These are phyloP conservation scores for Apamea monoglypha DNA, from an alignment of 2,888 invertebrate genomes.

Conservation along the genomic window DNA sequence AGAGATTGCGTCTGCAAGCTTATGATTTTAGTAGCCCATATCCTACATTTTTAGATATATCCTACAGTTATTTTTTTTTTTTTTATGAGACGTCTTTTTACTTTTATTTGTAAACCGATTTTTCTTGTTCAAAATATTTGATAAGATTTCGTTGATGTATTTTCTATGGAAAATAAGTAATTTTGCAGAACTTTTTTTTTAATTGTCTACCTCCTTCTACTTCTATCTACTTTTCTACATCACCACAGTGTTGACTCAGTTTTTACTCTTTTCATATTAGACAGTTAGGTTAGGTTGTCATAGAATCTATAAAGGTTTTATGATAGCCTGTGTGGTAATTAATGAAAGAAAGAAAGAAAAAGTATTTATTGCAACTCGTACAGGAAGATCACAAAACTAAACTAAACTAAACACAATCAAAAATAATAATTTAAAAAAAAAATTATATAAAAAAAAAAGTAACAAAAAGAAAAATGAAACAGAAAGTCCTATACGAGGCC, in stretches of 20 bases:
- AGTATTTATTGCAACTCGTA: too few relatives aligned
- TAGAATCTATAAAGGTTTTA: neutral
- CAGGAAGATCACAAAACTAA: too few relatives aligned
- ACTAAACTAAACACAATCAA: too few relatives aligned
- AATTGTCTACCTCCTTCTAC: neutral
- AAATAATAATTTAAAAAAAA: too few relatives aligned
- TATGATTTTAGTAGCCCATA: neutral
- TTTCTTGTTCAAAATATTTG: neutral
- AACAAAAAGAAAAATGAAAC: too few relatives aligned
- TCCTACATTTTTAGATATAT: neutral
- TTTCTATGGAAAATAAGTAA: slow-evolving; percentile 22
- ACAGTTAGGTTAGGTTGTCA: neutral
- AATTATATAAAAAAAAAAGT: too few relatives aligned
- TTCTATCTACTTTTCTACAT: neutral
- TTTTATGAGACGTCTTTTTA: neutral
- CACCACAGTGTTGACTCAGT: too few relatives aligned
- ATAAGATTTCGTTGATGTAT: slow-evolving; percentile 61
- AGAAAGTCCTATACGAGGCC: too few relatives aligned
- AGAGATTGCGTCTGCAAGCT: neutral
- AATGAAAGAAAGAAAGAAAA: too few relatives aligned
- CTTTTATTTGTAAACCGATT: neutral
- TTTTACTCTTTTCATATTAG: neutral
- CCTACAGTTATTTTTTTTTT: too few relatives aligned
- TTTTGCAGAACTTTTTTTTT: too few relatives aligned
- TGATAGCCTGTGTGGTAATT: too few relatives aligned